A percentile compares a stretch with the other conserved stretches of the same genome.
These are phyloP conservation scores for Agelastica alni DNA, from an alignment of 2,888 invertebrate species.

Conservation along the genomic window DNA sequence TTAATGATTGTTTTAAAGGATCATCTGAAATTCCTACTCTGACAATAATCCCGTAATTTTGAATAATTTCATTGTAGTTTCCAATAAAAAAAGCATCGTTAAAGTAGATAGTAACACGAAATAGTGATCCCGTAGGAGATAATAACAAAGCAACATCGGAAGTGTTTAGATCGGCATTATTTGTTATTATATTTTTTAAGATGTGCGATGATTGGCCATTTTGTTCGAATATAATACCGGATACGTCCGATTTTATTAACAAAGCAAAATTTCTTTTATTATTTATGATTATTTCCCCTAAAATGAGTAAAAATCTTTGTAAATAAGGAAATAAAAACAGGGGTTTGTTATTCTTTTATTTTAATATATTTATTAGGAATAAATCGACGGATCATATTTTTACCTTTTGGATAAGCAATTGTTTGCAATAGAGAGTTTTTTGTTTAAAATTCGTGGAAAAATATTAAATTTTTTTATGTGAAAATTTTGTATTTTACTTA, in stretches of 20 bases:
- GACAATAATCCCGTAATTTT: slow-evolving; percentile 56
- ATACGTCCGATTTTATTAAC: slow-evolving; percentile 58
- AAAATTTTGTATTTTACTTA: too few species aligned
- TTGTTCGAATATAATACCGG: slow-evolving; percentile 55
- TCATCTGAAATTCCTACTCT: slow-evolving; percentile 59
- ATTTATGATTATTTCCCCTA: not conserved
- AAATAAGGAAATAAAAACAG: too few species aligned
- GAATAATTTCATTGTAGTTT: slow-evolving; percentile 11
- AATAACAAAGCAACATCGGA: slow-evolving; percentile 33
- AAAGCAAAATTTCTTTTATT: slow-evolving; percentile 57
- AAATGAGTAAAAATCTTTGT: too few species aligned
- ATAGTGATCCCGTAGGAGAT: too few species aligned
- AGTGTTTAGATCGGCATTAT: not conserved
- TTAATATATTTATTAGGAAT: too few species aligned
- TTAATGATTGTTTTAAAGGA: slow-evolving; percentile 54
- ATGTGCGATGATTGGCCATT: slow-evolving; percentile 44
- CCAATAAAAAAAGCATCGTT: slow-evolving; percentile 39
- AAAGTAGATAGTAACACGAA: slow-evolving; percentile 34
- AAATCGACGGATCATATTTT: too few species aligned
- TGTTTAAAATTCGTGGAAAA: too few species aligned
- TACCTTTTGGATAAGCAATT: too few species aligned
- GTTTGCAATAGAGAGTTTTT: too few species aligned
- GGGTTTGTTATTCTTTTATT: too few species aligned
- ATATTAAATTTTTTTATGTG: too few species aligned
- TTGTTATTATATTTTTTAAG: slow-evolving; percentile 4